phyloP scores from a whole-genome alignment of 2,797 vertebrate species.

The Semaprochilodus insignis region DNA sequence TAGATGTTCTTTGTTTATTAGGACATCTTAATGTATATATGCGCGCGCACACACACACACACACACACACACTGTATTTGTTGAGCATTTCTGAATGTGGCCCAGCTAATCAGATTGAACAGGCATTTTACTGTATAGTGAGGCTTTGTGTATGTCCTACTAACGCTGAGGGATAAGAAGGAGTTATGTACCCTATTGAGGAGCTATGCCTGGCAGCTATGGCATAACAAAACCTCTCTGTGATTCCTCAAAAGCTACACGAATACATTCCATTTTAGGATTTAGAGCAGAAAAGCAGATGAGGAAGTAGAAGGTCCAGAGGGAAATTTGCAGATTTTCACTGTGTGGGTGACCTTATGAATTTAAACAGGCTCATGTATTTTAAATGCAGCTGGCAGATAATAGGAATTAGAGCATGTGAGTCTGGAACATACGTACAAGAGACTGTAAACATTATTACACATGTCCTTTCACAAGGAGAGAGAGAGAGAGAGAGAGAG shows the following conservation, averaged over 20 bases:
- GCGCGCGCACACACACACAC: too few relatives aligned
- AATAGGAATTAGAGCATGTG: slow-evolving; percentile 2
- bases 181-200: not conserved
- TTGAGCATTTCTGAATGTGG: too few relatives aligned
- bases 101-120: too few relatives aligned
- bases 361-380: slow-evolving; percentile 77
- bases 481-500: not conserved
- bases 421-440: not conserved
- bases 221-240: not conserved
- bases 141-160: too few relatives aligned
- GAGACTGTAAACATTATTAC: slow-evolving; percentile 1
- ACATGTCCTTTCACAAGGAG: slow-evolving; percentile 2
- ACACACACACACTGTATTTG: too few relatives aligned
- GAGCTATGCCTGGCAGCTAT: not conserved
- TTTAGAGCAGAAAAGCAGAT: slow-evolving; percentile 5
- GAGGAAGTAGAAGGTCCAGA: not conserved
- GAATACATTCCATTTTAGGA: not conserved
- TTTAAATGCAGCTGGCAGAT: slow-evolving; percentile 60
- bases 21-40: too few relatives aligned
- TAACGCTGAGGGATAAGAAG: too few relatives aligned
- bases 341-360: slow-evolving; percentile 67
- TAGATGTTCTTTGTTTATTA: too few relatives aligned
- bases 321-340: slow-evolving; percentile 2
- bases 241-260: slow-evolving; percentile 1
- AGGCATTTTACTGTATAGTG: too few relatives aligned